These are phyloP conservation scores for Tridacna crocea DNA, from an alignment of 2,888 invertebrate species.

Conservation along the genomic window DNA sequence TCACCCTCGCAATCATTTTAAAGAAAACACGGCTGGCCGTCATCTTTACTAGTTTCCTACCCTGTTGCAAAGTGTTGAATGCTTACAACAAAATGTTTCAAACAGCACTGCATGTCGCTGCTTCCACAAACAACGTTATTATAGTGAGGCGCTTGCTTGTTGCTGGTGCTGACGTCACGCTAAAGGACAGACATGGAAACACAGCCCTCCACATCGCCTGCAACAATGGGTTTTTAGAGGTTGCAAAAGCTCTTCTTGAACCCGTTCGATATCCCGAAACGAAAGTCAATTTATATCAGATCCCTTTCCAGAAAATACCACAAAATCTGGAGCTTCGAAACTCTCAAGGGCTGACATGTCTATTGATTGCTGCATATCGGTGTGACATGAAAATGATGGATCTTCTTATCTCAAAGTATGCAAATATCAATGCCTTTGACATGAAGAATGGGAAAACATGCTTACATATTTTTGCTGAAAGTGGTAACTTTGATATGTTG, in stretches of 20 bases:
- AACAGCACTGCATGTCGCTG: conserved; percentile 53
- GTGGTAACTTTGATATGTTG: conserved; percentile 31
- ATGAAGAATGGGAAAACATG: conserved; percentile 47
- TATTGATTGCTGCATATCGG: conserved; percentile 45
- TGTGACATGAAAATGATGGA: conserved; percentile 38
- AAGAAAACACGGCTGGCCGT: conserved; percentile 3
- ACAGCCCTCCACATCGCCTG: conserved; percentile 60
- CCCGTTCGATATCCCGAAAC: conserved; percentile 51
- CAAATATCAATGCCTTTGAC: conserved; percentile 44
- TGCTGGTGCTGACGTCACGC: conserved; percentile 42
- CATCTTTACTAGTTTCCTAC: conserved; percentile 23
- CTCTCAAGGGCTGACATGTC: conserved; percentile 46
- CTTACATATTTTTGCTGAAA: conserved; percentile 46
- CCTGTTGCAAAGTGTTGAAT: conserved; percentile 16
- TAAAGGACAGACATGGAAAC: conserved; percentile 52
- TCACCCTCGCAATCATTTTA: conserved; percentile 29
- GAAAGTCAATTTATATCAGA: conserved; percentile 41
- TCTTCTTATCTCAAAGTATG: conserved; percentile 35
- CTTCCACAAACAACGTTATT: conserved; percentile 34
- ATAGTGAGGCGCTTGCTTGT: conserved; percentile 36
- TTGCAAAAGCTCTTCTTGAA: conserved; percentile 32
- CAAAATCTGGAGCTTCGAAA: conserved; percentile 43
- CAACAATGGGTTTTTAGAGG: conserved; percentile 18
- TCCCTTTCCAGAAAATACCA: conserved; percentile 51
- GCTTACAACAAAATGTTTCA: conserved; percentile 42